Evolutionary conservation across 1,140 invertebrate species (phyloP), one percentile per base, ranked within the genome.

Genomic region (Dryas iulia): DNA sequence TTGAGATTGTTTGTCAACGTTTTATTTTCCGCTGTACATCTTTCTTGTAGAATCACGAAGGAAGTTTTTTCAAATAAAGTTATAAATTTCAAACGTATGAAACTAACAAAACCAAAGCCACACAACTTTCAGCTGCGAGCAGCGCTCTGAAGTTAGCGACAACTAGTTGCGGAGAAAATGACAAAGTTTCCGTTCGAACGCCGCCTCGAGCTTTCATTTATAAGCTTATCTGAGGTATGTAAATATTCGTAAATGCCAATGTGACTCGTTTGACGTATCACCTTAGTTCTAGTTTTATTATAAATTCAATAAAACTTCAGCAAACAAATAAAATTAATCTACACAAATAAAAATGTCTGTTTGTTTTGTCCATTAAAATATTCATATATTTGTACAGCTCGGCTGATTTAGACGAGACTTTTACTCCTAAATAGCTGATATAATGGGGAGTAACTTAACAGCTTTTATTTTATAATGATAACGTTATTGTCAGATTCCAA

Each of bases 101-200:
- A 52, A 23, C 35, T 39, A 61, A 61, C 59, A 61, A 61, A 47
- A 61, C 35, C 59, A 39, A 61, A 61, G 59, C 33, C 47, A 47
- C 25, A 52, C 8, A 52, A 61, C 18, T 52, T 52, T 21, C 7
- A 59, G 18, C 33, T 21, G 30, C 12, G 25, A 10, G 35, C 23
- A 25, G 21, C 12, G 35, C 33, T n/a, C n/a, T 12, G 59, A 52
- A 61, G 18, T 28, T 52, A 52, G 59, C 35, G 35, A 61, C 59
- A 21, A 61, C 59, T 52, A 61, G 59, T 61, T 39, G 59, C 35
- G 21, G 35, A 61, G 59, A 61, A 60, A 52, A 61, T 61, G 25
- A 61, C 26, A 61, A 61, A 61, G 59, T 61, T 61, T 52, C 47
- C 21, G 14, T 26, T 26, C 21, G 33, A 47, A 52, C 35, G 58